These are phyloP conservation scores for Furcifer pardalis DNA, from an alignment of 2,797 vertebrate species.

Conservation along the genomic window DNA sequence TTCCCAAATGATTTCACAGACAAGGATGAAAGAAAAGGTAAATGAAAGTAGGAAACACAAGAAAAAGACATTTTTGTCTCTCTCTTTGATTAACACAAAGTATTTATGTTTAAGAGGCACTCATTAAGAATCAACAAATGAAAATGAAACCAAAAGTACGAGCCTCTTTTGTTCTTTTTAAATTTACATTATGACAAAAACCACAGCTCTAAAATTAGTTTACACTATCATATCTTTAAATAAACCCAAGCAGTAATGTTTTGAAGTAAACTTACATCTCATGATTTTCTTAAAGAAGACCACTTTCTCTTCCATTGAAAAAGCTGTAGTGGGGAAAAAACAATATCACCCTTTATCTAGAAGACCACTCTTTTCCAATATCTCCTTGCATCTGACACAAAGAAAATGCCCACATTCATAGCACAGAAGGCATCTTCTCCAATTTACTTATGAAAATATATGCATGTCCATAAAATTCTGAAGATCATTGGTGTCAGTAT, in stretches of 20 bases:
- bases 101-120: too few relatives aligned
- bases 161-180: too few relatives aligned
- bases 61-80: too few relatives aligned
- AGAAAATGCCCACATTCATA: conserved; percentile 50
- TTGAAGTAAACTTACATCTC: neutral
- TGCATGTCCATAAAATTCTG: conserved; percentile 49
- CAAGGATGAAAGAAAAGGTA: too few relatives aligned
- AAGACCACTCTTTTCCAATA: conserved; percentile 51
- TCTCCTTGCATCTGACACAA: conserved; percentile 54
- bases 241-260: neutral
- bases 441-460: conserved; percentile 41
- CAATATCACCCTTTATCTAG: conserved; percentile 37
- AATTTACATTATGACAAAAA: too few relatives aligned
- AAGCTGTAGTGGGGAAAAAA: conserved; percentile 12
- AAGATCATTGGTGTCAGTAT: conserved; percentile 41
- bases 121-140: too few relatives aligned
- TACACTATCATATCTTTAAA: neutral
- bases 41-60: too few relatives aligned
- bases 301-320: conserved; percentile 23
- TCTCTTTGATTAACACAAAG: too few relatives aligned
- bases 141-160: too few relatives aligned
- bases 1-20: too few relatives aligned
- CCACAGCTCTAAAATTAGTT: too few relatives aligned
- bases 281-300: neutral
- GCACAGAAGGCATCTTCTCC: neutral